Evolutionary conservation across 2,888 invertebrate genomes (phyloP).

Genomic region (Falcaria lacertinaria): DNA sequence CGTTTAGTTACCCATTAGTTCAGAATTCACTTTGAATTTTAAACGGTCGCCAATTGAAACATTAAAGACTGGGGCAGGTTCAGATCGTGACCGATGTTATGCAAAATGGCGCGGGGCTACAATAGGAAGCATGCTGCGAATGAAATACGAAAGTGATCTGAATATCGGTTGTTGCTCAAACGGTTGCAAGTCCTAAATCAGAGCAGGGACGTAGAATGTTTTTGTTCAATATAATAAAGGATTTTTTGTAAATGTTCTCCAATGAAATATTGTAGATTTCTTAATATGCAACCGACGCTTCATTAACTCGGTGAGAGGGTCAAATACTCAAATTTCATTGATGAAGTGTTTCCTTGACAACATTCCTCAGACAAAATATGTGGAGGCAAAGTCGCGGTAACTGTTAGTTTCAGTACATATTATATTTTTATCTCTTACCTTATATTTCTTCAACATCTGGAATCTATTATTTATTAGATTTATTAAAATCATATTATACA

Average conservation of each 20-base stretch:
- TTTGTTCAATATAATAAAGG: neutral
- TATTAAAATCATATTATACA: too few species aligned
- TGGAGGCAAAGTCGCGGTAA: too few species aligned
- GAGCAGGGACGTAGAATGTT: constrained; percentile 13
- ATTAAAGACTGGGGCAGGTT: constrained; percentile 46
- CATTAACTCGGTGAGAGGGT: too few species aligned
- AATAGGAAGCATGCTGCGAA: constrained; percentile 51
- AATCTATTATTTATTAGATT: too few species aligned
- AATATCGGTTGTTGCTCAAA: constrained; percentile 29
- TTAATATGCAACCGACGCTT: too few species aligned
- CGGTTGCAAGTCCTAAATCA: constrained; percentile 15
- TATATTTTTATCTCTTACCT: too few species aligned
- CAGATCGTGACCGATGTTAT: constrained; percentile 64
- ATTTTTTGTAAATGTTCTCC: neutral
- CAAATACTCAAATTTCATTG: too few species aligned
- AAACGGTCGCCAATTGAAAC: constrained; percentile 56
- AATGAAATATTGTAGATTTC: too few species aligned
- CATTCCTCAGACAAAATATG: too few species aligned
- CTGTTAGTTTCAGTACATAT: too few species aligned
- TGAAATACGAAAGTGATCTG: constrained; percentile 38
- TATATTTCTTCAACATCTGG: too few species aligned
- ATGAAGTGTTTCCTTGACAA: too few species aligned
- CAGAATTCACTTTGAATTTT: constrained; percentile 42
- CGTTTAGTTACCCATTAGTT: constrained; percentile 55
- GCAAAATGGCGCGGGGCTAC: constrained; percentile 55